These are phyloP conservation scores for Poeciliopsis infans DNA, from an alignment of 2,797 vertebrate species.

Conservation along the genomic window DNA sequence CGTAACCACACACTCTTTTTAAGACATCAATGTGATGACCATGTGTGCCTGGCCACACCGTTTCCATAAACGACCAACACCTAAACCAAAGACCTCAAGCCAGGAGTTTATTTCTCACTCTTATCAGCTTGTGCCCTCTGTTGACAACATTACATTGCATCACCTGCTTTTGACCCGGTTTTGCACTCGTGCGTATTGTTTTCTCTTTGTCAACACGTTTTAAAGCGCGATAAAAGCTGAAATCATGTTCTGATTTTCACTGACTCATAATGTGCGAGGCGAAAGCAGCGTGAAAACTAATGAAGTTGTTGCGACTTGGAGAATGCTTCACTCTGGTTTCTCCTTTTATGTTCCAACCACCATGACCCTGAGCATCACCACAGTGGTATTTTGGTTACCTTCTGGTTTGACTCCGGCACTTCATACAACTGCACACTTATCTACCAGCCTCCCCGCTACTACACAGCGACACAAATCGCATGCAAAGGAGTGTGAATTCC, in stretches of 20 bases:
- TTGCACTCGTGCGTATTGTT: neutral
- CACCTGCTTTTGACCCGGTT: neutral
- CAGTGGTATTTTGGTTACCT: slow-evolving; percentile 86
- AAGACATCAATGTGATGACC: neutral
- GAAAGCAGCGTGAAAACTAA: neutral
- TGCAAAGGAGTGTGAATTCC: neutral
- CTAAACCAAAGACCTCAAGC: neutral
- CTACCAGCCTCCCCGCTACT: slow-evolving; percentile 15
- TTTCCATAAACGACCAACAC: neutral
- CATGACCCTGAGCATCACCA: slow-evolving; percentile 84
- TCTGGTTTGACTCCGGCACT: slow-evolving; percentile 76
- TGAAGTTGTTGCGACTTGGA: slow-evolving; percentile 33
- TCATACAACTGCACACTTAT: slow-evolving; percentile 28
- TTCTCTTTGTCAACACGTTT: neutral
- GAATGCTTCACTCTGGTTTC: slow-evolving; percentile 62
- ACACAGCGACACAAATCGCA: neutral
- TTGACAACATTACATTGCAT: neutral
- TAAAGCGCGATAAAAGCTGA: neutral
- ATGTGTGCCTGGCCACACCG: neutral
- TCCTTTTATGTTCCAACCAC: slow-evolving; percentile 81
- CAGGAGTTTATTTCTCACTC: neutral
- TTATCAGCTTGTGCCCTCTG: neutral
- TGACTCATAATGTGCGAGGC: neutral
- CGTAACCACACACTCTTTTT: neutral
- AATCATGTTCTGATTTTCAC: neutral